Evolutionary conservation across 2,888 invertebrate species (phyloP).

Genomic region (Cyclophora punctaria): DNA sequence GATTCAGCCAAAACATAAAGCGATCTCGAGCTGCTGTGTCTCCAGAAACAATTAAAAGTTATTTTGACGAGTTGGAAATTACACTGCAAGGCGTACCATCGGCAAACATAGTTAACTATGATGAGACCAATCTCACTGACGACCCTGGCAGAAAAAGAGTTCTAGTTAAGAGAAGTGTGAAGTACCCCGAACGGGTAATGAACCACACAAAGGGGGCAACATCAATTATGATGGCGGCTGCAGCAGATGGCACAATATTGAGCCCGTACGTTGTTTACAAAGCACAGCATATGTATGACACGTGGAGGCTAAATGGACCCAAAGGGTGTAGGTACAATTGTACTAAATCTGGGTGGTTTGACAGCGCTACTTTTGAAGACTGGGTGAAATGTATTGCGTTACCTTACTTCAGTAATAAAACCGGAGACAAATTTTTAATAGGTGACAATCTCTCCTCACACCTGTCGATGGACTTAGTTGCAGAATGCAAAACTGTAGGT

Average conservation of each 20-base stretch:
- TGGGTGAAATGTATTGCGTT: conserved; percentile 25
- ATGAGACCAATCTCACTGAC: not conserved
- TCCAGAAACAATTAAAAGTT: conserved; percentile 2
- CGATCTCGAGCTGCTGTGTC: conserved; percentile 16
- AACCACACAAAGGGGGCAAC: conserved; percentile 33
- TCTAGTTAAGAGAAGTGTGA: conserved; percentile 26
- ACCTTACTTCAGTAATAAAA: conserved; percentile 19
- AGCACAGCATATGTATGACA: conserved; percentile 33
- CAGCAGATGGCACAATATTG: conserved; percentile 35
- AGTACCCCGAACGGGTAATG: conserved; percentile 38
- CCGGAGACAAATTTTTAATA: conserved; percentile 30
- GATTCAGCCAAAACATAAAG: conserved; percentile 24
- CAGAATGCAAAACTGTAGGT: conserved; percentile 29
- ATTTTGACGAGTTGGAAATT: not conserved
- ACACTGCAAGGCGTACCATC: not conserved
- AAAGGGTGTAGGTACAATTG: conserved; percentile 33
- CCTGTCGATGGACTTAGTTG: conserved; percentile 25
- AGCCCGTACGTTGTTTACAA: conserved; percentile 51
- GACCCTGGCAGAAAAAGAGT: conserved; percentile 10
- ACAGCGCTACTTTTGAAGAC: conserved; percentile 29
- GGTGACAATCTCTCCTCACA: conserved; percentile 42
- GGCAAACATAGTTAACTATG: conserved; percentile 1
- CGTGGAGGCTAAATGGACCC: conserved; percentile 46
- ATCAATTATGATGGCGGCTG: conserved; percentile 41
- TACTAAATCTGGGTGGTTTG: conserved; percentile 36